Conservation (phyloP, 30 jellyfish, hydroid and myxozoan species). For the Aurelia sp. region DNA sequence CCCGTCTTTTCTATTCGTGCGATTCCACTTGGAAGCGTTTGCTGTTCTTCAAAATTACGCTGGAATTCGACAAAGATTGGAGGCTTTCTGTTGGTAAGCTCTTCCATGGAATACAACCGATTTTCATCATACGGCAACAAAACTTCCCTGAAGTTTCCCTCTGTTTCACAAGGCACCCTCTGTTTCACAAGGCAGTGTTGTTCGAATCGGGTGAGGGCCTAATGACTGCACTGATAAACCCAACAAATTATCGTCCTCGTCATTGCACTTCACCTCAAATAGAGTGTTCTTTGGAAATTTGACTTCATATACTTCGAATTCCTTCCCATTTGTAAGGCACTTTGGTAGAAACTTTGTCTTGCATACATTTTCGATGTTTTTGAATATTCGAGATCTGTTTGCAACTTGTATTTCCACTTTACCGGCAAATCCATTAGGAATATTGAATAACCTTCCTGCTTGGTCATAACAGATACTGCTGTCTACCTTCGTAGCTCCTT, state of each 20-base stretch:
- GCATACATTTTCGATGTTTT: constrained; percentile 3
- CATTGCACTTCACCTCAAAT: constrained; percentile 2
- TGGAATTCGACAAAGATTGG: constrained; percentile 8
- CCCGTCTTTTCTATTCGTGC: neutral
- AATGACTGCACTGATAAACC: constrained; percentile 30
- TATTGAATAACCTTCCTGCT: neutral
- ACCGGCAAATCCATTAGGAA: neutral
- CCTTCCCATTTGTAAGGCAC: constrained; percentile 1
- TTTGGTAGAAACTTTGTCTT: constrained; percentile 3
- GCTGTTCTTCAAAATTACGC: neutral
- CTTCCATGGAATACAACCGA: neutral
- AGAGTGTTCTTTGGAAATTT: constrained; percentile 26
- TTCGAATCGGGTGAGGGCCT: constrained; percentile 27
- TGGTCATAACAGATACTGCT: constrained; percentile 13
- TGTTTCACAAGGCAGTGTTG: neutral
- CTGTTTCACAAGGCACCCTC: constrained; percentile 6
- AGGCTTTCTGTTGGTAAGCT: neutral
- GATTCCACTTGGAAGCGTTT: constrained; percentile 4
- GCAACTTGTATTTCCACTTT: neutral
- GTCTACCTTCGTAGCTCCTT: constrained; percentile 1
- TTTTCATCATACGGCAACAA: constrained; percentile 4
- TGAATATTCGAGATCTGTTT: neutral
- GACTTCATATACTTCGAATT: constrained; percentile 1
- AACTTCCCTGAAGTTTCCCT: constrained; percentile 31
- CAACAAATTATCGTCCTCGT: neutral